Base-by-base conservation (phyloP, 2,797 vertebrate species). In the Lutjanus argentimaculatus region DNA sequence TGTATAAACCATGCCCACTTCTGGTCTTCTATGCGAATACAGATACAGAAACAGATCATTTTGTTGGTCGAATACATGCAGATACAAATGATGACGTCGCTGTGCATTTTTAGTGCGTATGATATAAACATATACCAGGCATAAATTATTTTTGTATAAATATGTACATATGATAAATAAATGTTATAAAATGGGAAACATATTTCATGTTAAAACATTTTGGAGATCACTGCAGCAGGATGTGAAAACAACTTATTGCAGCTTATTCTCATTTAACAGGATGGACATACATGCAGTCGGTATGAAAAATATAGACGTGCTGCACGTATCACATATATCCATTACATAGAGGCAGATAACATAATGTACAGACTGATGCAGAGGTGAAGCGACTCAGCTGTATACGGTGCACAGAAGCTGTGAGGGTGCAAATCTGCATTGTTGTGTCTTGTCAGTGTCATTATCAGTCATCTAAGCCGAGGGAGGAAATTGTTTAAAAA, bases 401-500 rank as follows among this genome's bases (percentile, higher is more conserved):
- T 56, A 21, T 1, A 12, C 12, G 45, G 30, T 45, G 17, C n/a
- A 72, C 59, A 80, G 58, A 49, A 61, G n/a, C 61, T 40, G 16
- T 2, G 42, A 67, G 5, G 48, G 49, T 55, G 36, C 21, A 52
- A 19, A 57, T 56, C 25, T 65, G 21, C 10, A 14, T 36, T 64
- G 67, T 9, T 72, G 72, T 30, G 55, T 76, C 65, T 49, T 49
- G 49, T 76, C 66, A 53, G 43, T 7, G 17, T 75, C 63, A 63
- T 71, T 63, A 78, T 51, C 49, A 68, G 61, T 40, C 46, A 79
- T 77, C 53, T 71, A 49, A 79, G 67, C 69, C 61, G 69, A 17
- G 17, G 49, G 43, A 67, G 75, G 67, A 87, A 88, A 72, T 71
- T 40, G 55, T 64, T 65, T 42, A 69, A 92, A 92, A 89, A 84